Conservation (phyloP, 35 echinoderm and acorn worm species). For the Nesometra sesokonis region DNA sequence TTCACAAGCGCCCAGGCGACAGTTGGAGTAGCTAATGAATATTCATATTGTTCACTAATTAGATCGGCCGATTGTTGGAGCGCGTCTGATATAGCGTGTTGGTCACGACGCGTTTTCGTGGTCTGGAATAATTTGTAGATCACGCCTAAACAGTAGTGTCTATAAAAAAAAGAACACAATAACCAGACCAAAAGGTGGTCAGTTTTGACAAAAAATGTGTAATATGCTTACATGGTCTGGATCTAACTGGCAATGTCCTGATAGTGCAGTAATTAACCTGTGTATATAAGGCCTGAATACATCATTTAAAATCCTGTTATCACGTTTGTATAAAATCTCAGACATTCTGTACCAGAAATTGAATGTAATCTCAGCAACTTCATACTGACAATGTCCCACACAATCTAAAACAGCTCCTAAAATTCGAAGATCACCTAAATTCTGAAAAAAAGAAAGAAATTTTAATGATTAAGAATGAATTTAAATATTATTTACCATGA, state of each 20-base stretch:
- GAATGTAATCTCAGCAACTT: conserved; percentile 94
- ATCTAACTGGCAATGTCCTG: conserved; percentile 86
- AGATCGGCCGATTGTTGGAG: no score
- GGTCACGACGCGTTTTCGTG: no score
- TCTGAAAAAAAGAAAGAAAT: conserved; percentile 18
- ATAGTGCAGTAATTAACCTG: conserved; percentile 61
- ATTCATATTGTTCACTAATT: no score
- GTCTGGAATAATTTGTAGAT: no score
- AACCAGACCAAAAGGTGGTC: no score
- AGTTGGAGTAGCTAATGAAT: no score
- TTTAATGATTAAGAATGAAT: neutral
- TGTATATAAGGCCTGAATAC: conserved; percentile 76
- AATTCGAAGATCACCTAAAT: conserved; percentile 54
- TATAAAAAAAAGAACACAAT: no score
- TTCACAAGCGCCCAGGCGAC: no score
- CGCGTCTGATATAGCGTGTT: no score
- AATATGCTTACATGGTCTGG: conserved; percentile 74
- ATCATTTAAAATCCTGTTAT: conserved; percentile 51
- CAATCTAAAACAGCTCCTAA: conserved; percentile 72
- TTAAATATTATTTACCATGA: no score
- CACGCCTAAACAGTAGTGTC: no score
- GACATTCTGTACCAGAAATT: conserved; percentile 96
- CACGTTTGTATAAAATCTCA: conserved; percentile 70
- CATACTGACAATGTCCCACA: conserved; percentile 69
- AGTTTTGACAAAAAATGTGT: no score